Evolutionary conservation across 1,140 invertebrate species (phyloP).

Genomic region (Cheumatopsyche charites): DNA sequence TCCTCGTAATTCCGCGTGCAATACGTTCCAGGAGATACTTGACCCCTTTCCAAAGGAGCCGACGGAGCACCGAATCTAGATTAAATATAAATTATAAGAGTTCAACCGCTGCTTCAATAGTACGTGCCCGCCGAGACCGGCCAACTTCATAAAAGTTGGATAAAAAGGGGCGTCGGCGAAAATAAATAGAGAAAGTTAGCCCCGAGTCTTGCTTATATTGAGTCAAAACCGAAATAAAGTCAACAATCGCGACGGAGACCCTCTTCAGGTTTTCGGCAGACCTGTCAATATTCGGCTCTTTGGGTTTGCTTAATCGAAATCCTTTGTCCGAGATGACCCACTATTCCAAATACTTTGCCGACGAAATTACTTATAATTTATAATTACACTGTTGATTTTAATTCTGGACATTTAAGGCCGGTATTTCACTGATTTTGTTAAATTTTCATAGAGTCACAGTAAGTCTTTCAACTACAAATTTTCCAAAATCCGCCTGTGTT

Average conservation of each 20-base stretch:
- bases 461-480: too few relatives aligned
- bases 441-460: too few relatives aligned
- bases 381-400: too few relatives aligned
- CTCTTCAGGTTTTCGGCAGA: constrained; percentile 25
- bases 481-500: too few relatives aligned
- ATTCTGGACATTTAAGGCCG: too few relatives aligned
- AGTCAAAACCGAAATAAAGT: constrained; percentile 35
- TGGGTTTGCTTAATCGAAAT: constrained; percentile 31
- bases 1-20: constrained; percentile 87
- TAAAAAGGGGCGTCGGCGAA: constrained; percentile 7
- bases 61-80: constrained; percentile 70
- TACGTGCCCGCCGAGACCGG: background rate
- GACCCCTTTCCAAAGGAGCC: constrained; percentile 75
- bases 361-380: too few relatives aligned
- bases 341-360: too few relatives aligned
- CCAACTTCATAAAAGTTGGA: constrained; percentile 16
- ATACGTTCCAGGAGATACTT: constrained; percentile 83
- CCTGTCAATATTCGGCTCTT: constrained; percentile 22
- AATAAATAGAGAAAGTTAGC: constrained; percentile 35
- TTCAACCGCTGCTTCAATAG: too few relatives aligned
- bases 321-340: constrained; percentile 22
- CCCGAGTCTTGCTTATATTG: constrained; percentile 8
- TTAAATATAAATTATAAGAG: background rate
- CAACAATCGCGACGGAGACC: constrained; percentile 32
- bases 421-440: too few relatives aligned